These are phyloP conservation scores for Sesia apiformis DNA, from an alignment of 2,888 invertebrate genomes.

Conservation along the genomic window DNA sequence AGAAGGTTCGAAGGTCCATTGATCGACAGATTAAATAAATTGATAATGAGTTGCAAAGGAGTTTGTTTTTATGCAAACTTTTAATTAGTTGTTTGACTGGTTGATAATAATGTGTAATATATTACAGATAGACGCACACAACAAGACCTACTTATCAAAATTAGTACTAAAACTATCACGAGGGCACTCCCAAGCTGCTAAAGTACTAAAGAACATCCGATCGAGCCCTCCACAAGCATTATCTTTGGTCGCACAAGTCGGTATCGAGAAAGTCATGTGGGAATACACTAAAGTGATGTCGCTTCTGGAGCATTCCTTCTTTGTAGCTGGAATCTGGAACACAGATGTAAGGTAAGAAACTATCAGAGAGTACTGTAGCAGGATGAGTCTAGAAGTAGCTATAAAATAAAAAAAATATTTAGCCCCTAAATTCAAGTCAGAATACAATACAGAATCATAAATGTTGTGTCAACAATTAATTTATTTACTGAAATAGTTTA, in stretches of 20 bases:
- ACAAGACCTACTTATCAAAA: conserved; percentile 60
- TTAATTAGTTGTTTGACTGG: background rate
- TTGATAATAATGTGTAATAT: background rate
- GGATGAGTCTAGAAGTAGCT: no score
- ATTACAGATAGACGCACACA: conserved; percentile 62
- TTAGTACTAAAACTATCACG: conserved; percentile 58
- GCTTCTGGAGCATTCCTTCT: conserved; percentile 61
- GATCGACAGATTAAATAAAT: no score
- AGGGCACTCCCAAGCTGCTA: conserved; percentile 57
- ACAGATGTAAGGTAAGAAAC: conserved; percentile 43
- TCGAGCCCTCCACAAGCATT: conserved; percentile 54
- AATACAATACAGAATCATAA: no score
- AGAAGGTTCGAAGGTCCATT: no score
- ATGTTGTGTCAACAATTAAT: no score
- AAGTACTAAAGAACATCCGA: conserved; percentile 52
- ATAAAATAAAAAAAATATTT: background rate
- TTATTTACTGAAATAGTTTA: no score
- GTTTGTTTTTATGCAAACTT: background rate
- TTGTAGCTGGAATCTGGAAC: conserved; percentile 61
- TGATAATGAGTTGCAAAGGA: no score
- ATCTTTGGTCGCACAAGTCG: conserved; percentile 60
- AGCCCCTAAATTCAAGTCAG: no score
- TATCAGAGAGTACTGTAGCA: no score
- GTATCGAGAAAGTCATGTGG: conserved; percentile 62
- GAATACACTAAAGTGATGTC: conserved; percentile 63